Conservation (phyloP, 2,113 vertebrate genomes). For the Cairina moschata region DNA sequence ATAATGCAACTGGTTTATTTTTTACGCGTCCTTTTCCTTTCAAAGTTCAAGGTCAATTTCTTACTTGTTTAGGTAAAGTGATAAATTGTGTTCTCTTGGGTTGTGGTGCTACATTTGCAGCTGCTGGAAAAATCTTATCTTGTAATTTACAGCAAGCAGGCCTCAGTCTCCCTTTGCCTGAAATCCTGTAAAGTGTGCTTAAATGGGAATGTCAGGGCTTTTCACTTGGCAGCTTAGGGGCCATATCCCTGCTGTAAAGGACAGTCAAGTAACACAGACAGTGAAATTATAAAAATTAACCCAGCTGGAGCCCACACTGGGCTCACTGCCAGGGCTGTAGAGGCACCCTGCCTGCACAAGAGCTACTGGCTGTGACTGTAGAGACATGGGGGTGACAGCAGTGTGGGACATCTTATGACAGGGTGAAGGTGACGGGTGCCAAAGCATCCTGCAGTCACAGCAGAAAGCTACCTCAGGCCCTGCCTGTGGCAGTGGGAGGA, state of each 20-base stretch:
- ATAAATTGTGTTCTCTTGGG: not conserved
- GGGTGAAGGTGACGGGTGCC: accelerated
- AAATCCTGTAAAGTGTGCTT: slow-evolving; percentile 11
- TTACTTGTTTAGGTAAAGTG: not conserved
- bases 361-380: accelerated
- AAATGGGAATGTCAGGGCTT: not conserved
- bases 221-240: slow-evolving; percentile 6
- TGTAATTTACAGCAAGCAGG: slow-evolving; percentile 16
- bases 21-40: not conserved
- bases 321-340: not conserved
- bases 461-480: not conserved
- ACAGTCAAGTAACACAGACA: not conserved
- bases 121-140: slow-evolving; percentile 25
- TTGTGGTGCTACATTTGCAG: not conserved
- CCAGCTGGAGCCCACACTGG: not conserved
- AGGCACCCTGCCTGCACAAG: not conserved
- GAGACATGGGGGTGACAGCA: not conserved
- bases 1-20: not conserved
- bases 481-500: accelerated
- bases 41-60: not conserved
- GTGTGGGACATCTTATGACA: accelerated
- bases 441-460: not conserved
- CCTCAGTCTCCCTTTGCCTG: not conserved
- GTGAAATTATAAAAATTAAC: not conserved
- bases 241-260: not conserved